A percentile compares a stretch with the other conserved stretches of the same genome.
Evolutionary conservation across 2,797 vertebrate genomes (phyloP).

Genomic region (Peromyscus melanophrys): DNA sequence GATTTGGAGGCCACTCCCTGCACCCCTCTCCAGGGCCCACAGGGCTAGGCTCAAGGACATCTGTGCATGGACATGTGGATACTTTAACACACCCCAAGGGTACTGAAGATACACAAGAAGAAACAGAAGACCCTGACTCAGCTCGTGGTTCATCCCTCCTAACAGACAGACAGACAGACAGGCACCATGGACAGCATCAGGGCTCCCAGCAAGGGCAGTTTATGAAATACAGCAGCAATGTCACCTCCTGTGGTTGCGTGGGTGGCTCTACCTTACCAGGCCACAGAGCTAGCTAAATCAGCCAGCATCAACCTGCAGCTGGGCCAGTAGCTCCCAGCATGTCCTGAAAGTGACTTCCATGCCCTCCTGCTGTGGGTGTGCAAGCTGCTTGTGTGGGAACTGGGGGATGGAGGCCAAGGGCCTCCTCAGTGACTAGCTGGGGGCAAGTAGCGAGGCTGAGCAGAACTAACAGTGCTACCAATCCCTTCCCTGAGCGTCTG

Average conservation of each 20-base stretch:
- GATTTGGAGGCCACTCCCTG: not conserved
- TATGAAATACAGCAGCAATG: not conserved
- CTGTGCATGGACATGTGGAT: fast-evolving
- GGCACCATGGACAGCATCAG: not conserved
- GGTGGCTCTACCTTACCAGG: not conserved
- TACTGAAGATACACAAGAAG: not conserved
- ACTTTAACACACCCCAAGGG: fast-evolving
- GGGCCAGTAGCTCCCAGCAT: not conserved
- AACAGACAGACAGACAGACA: not conserved
- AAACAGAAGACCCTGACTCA: not conserved
- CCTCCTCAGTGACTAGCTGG: too few relatives aligned
- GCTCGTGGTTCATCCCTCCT: not conserved
- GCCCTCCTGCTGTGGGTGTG: not conserved
- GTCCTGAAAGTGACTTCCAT: not conserved
- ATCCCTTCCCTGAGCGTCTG: not conserved
- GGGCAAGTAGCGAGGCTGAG: not conserved
- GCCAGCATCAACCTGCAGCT: not conserved
- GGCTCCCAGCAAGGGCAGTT: not conserved
- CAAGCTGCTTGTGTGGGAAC: not conserved
- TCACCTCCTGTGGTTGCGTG: not conserved
- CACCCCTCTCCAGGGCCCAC: not conserved
- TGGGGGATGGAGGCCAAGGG: not conserved
- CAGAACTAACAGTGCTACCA: not conserved
- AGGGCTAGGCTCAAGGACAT: not conserved
- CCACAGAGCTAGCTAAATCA: not conserved